Base-by-base conservation (phyloP, 2,113 vertebrate species). In the Chaetura pelagica region DNA sequence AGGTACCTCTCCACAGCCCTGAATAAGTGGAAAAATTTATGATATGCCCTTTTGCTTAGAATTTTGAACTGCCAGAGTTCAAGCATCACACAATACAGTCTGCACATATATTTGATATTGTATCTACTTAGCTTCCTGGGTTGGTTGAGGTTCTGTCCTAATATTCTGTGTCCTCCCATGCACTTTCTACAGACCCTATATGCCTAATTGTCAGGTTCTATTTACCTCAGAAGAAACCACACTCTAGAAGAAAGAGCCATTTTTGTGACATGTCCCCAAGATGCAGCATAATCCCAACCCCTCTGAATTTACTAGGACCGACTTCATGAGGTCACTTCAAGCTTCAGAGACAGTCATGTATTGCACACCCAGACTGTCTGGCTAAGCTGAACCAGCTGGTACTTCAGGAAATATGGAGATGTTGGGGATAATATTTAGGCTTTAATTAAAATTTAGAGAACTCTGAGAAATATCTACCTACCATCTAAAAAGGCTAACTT, bases 281-380 rank as follows among this genome's bases (percentile, higher is more conserved):
- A 55, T 4, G 18, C 4, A 66, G 8, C 8, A 22, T 35, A 24
- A 48, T 52, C 54, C 13, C 26, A 48, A 0, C 0, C 27, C 9
- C 29, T 2, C 3, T 15, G 15, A 81, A 48, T 69, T 84, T 23
- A 24, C 26, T n/a, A 18, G 23, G 30, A 23, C 9, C 62, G 35
- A n/a, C 16, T 77, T 62, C 22, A 61, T 29, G 27, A 58, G 27
- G 5, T 54, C 44, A 11, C 8, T 63, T 68, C 46, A 79, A 46
- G 11, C 22, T 29, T 24, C 46, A 59, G 48, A 15, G 4, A 9
- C 32, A 10, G 26, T 42, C 9, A 55, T 35, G 8, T 67, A 24
- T 42, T 71, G 27, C 17, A n/a, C 24, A 78, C 5, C 4, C 38
- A 51, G 66, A 75, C 38, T 38, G 38, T 38, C 8, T 54, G 22